Percentiles rank a stretch among this genome's conserved stretches.
Conservation (phyloP, 2,113 vertebrate species). For the Ophiodon elongatus region DNA sequence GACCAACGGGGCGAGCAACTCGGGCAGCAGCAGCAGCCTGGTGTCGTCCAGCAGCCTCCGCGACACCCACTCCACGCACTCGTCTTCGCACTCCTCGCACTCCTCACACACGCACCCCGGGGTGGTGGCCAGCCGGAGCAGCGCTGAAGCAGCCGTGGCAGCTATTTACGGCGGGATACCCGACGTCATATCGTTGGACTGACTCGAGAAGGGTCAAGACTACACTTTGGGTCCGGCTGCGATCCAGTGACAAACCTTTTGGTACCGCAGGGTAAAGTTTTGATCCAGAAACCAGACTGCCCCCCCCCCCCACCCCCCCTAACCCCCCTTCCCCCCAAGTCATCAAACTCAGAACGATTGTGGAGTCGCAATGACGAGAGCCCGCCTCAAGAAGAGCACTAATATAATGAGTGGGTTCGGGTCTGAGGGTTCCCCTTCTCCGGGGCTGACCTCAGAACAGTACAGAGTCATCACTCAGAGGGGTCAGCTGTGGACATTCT, state of each 20-base stretch:
- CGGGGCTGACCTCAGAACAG: slow-evolving; percentile 38
- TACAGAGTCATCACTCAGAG: slow-evolving; percentile 11
- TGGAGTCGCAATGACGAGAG: slow-evolving; percentile 24
- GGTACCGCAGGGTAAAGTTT: slow-evolving; percentile 49
- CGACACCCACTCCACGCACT: slow-evolving; percentile 88
- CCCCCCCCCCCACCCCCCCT: slow-evolving; percentile 5
- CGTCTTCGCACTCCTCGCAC: slow-evolving; percentile 82
- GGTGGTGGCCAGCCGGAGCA: slow-evolving; percentile 77
- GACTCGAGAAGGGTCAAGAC: slow-evolving; percentile 60
- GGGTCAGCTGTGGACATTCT: slow-evolving; percentile 37
- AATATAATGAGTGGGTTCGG: slow-evolving; percentile 6
- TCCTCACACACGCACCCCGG: slow-evolving; percentile 77
- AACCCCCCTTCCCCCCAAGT: not conserved
- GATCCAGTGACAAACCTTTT: slow-evolving; percentile 25
- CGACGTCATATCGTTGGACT: slow-evolving; percentile 98
- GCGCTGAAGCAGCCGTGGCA: slow-evolving; percentile 86
- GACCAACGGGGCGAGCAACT: slow-evolving; percentile 89
- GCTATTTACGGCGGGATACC: slow-evolving; percentile 96
- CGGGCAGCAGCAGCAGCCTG: slow-evolving; percentile 92
- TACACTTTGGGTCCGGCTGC: slow-evolving; percentile 18
- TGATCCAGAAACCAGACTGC: slow-evolving; percentile 51
- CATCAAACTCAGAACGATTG: slow-evolving; percentile 22
- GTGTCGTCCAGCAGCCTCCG: slow-evolving; percentile 93
- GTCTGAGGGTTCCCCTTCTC: slow-evolving; percentile 7
- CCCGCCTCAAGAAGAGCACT: slow-evolving; percentile 51